Evolutionary conservation across 2,888 invertebrate species (phyloP).

Genomic region (Idaea biselata): DNA sequence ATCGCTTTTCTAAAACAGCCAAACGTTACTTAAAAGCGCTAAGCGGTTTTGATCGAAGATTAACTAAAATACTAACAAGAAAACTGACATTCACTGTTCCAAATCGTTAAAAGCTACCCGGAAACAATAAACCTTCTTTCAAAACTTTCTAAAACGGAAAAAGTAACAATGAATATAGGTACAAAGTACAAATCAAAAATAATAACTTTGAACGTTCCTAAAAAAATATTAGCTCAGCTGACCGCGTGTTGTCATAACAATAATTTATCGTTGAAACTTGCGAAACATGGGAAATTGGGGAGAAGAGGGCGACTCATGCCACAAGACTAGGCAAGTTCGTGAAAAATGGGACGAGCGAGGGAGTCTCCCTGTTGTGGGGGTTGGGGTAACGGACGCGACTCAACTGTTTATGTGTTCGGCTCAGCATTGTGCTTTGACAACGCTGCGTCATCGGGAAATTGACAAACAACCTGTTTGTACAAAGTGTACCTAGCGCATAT

Average conservation of each 20-base stretch:
- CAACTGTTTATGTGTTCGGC: conserved; percentile 69
- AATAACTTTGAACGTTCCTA: conserved; percentile 20
- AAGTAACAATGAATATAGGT: conserved; percentile 12
- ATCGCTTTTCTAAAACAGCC: no score
- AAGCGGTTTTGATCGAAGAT: background rate
- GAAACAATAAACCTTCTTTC: background rate
- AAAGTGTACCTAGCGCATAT: background rate
- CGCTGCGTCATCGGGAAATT: conserved; percentile 69
- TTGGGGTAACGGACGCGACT: conserved; percentile 41
- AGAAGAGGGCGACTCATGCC: conserved; percentile 39
- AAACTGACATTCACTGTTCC: background rate
- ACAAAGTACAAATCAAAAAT: conserved; percentile 17
- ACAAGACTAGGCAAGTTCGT: conserved; percentile 56
- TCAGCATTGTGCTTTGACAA: conserved; percentile 61
- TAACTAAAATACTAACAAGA: background rate
- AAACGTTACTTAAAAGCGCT: background rate
- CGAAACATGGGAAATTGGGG: conserved; percentile 45
- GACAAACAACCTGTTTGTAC: conserved; percentile 62
- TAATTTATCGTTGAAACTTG: conserved; percentile 54
- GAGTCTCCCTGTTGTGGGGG: conserved; percentile 22
- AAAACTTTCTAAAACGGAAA: background rate
- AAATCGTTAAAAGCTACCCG: background rate
- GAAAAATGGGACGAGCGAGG: conserved; percentile 61
- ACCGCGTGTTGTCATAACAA: conserved; percentile 61
- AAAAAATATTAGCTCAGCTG: conserved; percentile 51